A percentile compares a stretch with the other conserved stretches of the same genome.
phyloP scores from a whole-genome alignment of 2,888 invertebrate species.

The Druceiella hillmani region DNA sequence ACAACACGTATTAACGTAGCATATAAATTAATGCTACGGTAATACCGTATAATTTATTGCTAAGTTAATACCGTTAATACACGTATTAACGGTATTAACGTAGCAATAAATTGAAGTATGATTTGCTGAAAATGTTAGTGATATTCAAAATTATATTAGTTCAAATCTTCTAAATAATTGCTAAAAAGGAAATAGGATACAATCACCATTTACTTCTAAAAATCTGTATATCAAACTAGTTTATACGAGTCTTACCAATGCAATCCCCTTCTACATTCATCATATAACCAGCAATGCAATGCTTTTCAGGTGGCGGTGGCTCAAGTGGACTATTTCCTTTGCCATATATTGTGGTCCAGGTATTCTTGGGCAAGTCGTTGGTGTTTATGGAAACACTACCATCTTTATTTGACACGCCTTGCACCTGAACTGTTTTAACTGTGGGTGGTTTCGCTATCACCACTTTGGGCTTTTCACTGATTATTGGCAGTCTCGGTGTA shows the following conservation, averaged over 20 bases:
- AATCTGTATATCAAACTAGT: background rate
- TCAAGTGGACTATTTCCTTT: too few relatives aligned
- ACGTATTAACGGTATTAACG: too few relatives aligned
- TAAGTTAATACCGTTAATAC: too few relatives aligned
- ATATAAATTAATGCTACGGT: too few relatives aligned
- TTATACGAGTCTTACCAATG: slow-evolving; percentile 48
- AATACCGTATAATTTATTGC: too few relatives aligned
- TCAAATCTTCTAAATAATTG: too few relatives aligned
- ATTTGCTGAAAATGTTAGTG: slow-evolving; percentile 4
- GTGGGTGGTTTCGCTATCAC: slow-evolving; percentile 30
- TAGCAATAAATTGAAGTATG: background rate
- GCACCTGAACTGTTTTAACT: slow-evolving; percentile 29
- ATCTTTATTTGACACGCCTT: slow-evolving; percentile 30
- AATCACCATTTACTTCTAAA: background rate
- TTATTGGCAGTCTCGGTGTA: too few relatives aligned
- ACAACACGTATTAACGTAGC: too few relatives aligned
- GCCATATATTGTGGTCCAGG: slow-evolving; percentile 33
- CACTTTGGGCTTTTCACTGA: slow-evolving; percentile 23
- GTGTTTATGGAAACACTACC: slow-evolving; percentile 33
- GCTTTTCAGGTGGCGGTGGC: slow-evolving; percentile 32
- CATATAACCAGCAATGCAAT: slow-evolving; percentile 50
- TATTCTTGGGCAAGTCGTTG: slow-evolving; percentile 32
- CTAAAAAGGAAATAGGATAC: background rate
- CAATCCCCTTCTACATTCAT: slow-evolving; percentile 52
- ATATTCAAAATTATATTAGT: background rate